Percentiles rank a stretch among this genome's conserved stretches.
These are phyloP conservation scores for Cyphomyrus plagiostoma DNA, from an alignment of 2,113 vertebrate species.

Conservation along the genomic window DNA sequence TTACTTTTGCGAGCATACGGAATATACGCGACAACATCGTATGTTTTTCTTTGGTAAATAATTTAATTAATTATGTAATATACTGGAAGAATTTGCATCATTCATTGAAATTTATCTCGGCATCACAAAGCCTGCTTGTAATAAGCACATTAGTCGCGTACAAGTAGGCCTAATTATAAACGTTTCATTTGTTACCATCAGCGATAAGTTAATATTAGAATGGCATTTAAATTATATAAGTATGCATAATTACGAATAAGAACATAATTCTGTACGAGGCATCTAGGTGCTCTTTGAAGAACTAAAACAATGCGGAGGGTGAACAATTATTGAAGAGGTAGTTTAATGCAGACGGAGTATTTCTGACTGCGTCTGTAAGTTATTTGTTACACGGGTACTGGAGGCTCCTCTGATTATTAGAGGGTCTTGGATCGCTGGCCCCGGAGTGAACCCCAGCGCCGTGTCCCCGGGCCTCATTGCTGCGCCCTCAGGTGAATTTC, in stretches of 20 bases:
- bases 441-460: background rate
- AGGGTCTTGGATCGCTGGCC: background rate
- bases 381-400: slow-evolving; percentile 10
- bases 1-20: background rate
- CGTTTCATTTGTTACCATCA: background rate
- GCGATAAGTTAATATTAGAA: background rate
- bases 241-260: background rate
- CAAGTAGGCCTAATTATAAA: background rate
- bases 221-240: background rate
- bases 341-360: background rate
- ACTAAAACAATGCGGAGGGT: background rate
- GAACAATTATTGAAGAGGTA: background rate
- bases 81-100: background rate
- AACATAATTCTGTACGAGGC: background rate
- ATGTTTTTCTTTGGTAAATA: background rate
- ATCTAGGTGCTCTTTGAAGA: background rate
- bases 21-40: background rate
- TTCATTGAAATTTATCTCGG: background rate
- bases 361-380: background rate
- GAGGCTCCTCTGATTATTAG: slow-evolving; percentile 18
- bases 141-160: background rate
- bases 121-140: background rate
- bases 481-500: slow-evolving; percentile 20
- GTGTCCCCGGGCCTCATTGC: background rate
- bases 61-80: background rate